Conservation (phyloP, 2,888 invertebrate genomes). For the Cephus pygmeus region DNA sequence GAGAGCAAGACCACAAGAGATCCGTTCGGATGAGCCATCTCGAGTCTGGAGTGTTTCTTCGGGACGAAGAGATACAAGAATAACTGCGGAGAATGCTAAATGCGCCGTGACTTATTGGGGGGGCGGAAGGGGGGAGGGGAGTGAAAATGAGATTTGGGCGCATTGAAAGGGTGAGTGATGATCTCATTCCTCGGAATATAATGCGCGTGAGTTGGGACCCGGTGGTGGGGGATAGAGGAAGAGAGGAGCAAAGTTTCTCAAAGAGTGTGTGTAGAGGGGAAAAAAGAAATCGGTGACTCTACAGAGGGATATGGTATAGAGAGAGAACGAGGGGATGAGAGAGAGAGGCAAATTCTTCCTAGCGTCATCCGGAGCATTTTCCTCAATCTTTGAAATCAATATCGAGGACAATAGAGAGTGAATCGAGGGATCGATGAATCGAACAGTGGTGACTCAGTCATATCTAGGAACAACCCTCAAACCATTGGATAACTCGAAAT, state of each 20-base stretch:
- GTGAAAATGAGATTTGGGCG: constrained; percentile 46
- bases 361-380: neutral
- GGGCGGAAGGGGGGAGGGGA: constrained; percentile 19
- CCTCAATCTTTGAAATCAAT: neutral
- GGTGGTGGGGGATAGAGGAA: constrained; percentile 10
- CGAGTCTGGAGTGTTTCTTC: neutral
- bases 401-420: neutral
- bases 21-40: neutral
- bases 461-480: neutral
- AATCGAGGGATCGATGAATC: neutral
- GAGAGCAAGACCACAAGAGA: too few species aligned
- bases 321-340: constrained; percentile 19
- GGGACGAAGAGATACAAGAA: constrained; percentile 47
- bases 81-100: constrained; percentile 59
- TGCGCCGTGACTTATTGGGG: constrained; percentile 60
- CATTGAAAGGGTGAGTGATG: constrained; percentile 46
- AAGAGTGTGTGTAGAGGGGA: neutral
- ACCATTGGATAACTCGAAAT: constrained; percentile 21
- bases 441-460: constrained; percentile 16
- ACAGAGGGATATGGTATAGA: neutral
- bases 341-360: constrained; percentile 1
- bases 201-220: constrained; percentile 17
- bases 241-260: neutral
- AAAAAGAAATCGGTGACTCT: neutral
- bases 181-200: constrained; percentile 43